Percentiles rank a stretch among this genome's conserved stretches.
Conservation (phyloP, 2,797 vertebrate genomes). For the Fistularia tabacaria region DNA sequence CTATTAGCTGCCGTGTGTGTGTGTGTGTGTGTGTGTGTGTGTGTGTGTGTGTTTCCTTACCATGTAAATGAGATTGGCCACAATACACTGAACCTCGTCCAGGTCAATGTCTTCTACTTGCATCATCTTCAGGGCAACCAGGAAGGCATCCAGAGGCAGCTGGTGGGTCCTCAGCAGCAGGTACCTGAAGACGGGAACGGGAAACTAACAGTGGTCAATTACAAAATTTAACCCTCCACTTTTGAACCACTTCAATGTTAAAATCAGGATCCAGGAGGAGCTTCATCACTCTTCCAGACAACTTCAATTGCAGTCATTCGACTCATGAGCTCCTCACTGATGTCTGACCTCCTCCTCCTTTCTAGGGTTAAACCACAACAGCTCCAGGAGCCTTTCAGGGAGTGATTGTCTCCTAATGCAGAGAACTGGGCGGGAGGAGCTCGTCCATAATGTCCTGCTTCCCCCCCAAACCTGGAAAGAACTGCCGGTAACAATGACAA, state of each 20-base stretch:
- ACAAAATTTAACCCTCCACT: not conserved
- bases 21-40: not conserved
- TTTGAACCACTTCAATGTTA: not conserved
- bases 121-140: constrained; percentile 91
- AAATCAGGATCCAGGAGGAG: not conserved
- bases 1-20: not conserved
- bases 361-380: no score
- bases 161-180: constrained; percentile 91
- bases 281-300: not conserved
- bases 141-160: constrained; percentile 90
- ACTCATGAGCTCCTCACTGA: not conserved
- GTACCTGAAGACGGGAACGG: constrained; percentile 71
- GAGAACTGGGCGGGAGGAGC: no score
- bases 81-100: constrained; percentile 94
- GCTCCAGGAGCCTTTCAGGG: no score
- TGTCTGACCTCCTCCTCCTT: no score
- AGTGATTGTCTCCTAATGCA: no score
- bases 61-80: constrained; percentile 97
- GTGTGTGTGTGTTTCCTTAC: constrained; percentile 56
- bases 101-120: constrained; percentile 91
- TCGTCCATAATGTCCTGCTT: no score
- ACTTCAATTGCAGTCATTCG: no score
- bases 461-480: no score
- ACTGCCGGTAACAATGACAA: no score
- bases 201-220: no score